Evolutionary conservation across 2,797 vertebrate species (phyloP).

Genomic region (Sciaenops ocellatus): DNA sequence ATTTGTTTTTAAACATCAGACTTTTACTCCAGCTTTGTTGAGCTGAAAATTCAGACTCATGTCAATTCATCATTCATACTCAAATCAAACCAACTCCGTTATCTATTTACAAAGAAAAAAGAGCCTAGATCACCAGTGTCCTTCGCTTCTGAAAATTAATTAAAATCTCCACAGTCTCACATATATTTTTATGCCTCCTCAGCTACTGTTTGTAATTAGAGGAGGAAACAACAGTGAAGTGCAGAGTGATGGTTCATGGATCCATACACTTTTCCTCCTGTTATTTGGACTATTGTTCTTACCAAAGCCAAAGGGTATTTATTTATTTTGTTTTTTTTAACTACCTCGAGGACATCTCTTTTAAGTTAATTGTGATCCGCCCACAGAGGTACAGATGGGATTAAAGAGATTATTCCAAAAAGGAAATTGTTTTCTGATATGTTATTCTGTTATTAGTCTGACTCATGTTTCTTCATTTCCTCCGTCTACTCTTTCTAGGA

Average conservation of each 20-base stretch:
- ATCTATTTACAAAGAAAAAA: background rate
- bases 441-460: background rate
- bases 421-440: constrained; percentile 24
- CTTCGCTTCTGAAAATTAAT: background rate
- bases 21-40: background rate
- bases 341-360: background rate
- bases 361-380: background rate
- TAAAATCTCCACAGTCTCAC: background rate
- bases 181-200: background rate
- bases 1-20: no score
- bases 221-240: background rate
- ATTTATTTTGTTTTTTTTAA: background rate
- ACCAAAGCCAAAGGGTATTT: background rate
- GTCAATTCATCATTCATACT: background rate
- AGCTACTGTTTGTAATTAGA: background rate
- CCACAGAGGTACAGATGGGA: background rate
- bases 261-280: background rate
- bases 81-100: background rate
- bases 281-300: background rate
- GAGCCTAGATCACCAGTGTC: background rate
- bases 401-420: constrained; percentile 10
- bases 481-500: constrained; percentile 83
- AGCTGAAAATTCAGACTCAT: background rate
- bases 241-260: background rate
- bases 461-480: constrained; percentile 19